Evolutionary conservation across 2,888 invertebrate species (phyloP).

Genomic region (Aplocera efformata): DNA sequence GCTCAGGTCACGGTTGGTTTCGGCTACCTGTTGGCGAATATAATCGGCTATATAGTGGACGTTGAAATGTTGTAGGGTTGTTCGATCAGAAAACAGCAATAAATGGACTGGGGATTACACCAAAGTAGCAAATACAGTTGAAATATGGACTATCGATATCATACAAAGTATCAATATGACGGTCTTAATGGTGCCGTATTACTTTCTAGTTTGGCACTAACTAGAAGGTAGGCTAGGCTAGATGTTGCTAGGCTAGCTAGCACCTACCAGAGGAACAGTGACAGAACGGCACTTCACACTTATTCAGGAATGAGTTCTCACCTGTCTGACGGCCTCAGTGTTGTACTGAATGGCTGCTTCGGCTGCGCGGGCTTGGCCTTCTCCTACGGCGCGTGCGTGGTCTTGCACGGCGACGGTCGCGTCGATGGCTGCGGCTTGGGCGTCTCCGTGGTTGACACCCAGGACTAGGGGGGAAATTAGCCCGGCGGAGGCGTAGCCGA

Average conservation of each 20-base stretch:
- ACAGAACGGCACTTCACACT: background rate
- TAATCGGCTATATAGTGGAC: background rate
- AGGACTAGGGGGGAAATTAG: slow-evolving; percentile 53
- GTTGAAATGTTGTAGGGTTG: too few relatives aligned
- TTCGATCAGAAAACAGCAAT: too few relatives aligned
- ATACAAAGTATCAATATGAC: too few relatives aligned
- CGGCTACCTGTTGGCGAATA: slow-evolving; percentile 45
- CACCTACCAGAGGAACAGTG: too few relatives aligned
- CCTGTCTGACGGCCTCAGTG: slow-evolving; percentile 52
- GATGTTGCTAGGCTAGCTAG: too few relatives aligned
- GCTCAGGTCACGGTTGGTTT: slow-evolving; percentile 61
- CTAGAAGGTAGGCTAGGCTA: too few relatives aligned
- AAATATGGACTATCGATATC: too few relatives aligned
- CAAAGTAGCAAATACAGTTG: too few relatives aligned
- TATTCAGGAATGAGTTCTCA: background rate
- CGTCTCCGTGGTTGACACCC: slow-evolving; percentile 67
- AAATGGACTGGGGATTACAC: too few relatives aligned
- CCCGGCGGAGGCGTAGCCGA: slow-evolving; percentile 74
- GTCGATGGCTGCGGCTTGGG: slow-evolving; percentile 71
- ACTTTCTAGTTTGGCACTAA: too few relatives aligned
- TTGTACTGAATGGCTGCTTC: slow-evolving; percentile 63
- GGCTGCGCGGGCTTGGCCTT: slow-evolving; percentile 59
- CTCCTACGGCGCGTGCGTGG: slow-evolving; percentile 56
- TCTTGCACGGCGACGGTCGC: slow-evolving; percentile 63
- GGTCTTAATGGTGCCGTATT: too few relatives aligned